These are phyloP conservation scores for Brachionus rotundiformis DNA, from an alignment of 1,140 invertebrate species.

Conservation along the genomic window DNA sequence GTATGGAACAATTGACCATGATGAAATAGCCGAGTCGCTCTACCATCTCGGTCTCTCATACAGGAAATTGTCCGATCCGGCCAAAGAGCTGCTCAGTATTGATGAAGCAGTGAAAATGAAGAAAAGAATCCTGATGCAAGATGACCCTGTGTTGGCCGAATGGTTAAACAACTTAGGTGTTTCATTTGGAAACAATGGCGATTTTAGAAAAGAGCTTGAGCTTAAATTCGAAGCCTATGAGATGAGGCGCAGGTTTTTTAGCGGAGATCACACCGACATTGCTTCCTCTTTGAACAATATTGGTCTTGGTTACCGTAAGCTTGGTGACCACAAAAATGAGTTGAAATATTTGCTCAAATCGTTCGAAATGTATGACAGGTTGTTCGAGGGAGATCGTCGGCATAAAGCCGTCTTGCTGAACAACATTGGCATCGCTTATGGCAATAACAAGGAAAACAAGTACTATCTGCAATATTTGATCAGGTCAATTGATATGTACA, in stretches of 20 bases:
- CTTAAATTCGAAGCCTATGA: conserved; percentile 10
- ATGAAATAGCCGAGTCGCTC: conserved; percentile 12
- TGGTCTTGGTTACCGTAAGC: background rate
- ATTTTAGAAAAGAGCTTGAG: background rate
- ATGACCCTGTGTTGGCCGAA: background rate
- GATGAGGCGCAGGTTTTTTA: conserved; percentile 6
- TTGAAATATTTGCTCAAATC: conserved; percentile 11
- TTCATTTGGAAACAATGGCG: conserved; percentile 22
- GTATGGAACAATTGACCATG: background rate
- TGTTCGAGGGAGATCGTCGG: conserved; percentile 23
- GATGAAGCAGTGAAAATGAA: background rate
- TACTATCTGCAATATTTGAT: conserved; percentile 22
- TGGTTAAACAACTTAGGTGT: conserved; percentile 29
- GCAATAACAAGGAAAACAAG: conserved; percentile 26
- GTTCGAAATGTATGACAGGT: conserved; percentile 2
- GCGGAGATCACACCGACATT: background rate
- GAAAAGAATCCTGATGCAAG: background rate
- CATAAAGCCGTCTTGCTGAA: background rate
- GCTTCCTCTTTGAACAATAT: conserved; percentile 36
- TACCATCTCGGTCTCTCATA: conserved; percentile 11
- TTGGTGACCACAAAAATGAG: conserved; percentile 22
- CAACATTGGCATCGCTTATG: conserved; percentile 7
- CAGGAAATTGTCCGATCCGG: background rate
- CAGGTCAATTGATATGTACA: conserved; percentile 31
- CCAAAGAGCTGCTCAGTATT: background rate